A percentile compares a stretch with the other conserved stretches of the same genome.
These are phyloP conservation scores for Tupaia chinensis DNA, from an alignment of 2,113 vertebrate species.

Conservation along the genomic window DNA sequence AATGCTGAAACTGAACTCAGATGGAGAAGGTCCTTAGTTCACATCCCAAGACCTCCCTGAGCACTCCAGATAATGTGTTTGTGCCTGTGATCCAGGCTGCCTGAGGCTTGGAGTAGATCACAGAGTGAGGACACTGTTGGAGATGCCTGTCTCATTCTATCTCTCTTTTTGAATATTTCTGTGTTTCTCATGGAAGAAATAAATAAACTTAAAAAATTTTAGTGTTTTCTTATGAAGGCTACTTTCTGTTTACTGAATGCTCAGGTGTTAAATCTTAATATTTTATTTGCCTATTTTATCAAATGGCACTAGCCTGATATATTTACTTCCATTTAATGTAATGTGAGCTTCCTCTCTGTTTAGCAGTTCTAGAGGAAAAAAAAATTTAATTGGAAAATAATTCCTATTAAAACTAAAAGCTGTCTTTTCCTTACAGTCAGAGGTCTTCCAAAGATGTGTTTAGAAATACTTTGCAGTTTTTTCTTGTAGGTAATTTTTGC, in stretches of 20 bases:
- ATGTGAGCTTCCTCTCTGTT: background rate
- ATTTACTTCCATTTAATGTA: background rate
- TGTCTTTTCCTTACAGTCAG: background rate
- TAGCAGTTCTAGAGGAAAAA: conserved; percentile 31
- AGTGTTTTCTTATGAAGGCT: background rate
- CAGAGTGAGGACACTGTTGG: too few species aligned
- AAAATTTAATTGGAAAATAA: background rate
- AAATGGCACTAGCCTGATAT: background rate
- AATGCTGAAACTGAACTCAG: too few species aligned
- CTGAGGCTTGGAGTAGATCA: too few species aligned
- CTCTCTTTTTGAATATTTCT: too few species aligned
- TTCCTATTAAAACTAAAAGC: background rate
- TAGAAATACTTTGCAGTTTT: background rate
- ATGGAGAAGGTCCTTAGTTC: too few species aligned
- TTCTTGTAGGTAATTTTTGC: background rate
- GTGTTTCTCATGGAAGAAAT: too few species aligned
- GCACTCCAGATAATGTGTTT: too few species aligned
- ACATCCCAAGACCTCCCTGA: too few species aligned
- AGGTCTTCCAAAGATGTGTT: background rate
- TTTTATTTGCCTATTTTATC: background rate
- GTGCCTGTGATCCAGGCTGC: too few species aligned
- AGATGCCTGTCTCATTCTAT: too few species aligned
- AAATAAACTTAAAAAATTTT: too few species aligned
- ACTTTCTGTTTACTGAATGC: background rate
- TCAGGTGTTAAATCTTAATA: background rate